Percentiles rank a stretch among this genome's conserved stretches.
These are phyloP conservation scores for Drosophila neonasuta DNA, from an alignment of 2,888 invertebrate genomes.

Conservation along the genomic window DNA sequence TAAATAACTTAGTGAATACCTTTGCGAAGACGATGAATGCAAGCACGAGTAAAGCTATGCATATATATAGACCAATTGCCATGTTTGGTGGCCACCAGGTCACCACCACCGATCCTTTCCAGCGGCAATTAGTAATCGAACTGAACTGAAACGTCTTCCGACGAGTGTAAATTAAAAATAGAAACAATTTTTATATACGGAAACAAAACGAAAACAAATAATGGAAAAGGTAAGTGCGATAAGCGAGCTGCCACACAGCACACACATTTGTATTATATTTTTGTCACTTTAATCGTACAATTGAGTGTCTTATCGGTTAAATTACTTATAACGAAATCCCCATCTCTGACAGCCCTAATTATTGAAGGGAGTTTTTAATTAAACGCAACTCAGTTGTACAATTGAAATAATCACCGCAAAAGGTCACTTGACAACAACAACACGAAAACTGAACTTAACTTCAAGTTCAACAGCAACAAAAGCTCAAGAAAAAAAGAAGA, in stretches of 20 bases:
- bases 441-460: conserved; percentile 18
- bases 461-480: conserved; percentile 59
- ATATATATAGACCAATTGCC: conserved; percentile 28
- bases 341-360: conserved; percentile 44
- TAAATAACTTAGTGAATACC: conserved; percentile 34
- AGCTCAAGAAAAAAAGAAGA: conserved; percentile 16
- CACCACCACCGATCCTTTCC: conserved; percentile 18
- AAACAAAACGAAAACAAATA: conserved; percentile 18
- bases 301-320: conserved; percentile 58
- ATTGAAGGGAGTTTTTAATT: conserved; percentile 35
- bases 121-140: conserved; percentile 28
- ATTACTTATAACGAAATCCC: conserved; percentile 42
- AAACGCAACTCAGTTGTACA: conserved; percentile 26
- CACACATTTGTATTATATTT: conserved; percentile 22
- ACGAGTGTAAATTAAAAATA: conserved; percentile 6
- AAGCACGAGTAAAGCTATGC: conserved; percentile 35
- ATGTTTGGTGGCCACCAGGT: conserved; percentile 20
- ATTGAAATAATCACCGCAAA: conserved; percentile 46
- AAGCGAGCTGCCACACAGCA: conserved; percentile 21
- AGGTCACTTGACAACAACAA: conserved; percentile 36
- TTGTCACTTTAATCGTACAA: conserved; percentile 41
- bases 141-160: conserved; percentile 42
- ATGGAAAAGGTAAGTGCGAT: conserved; percentile 30
- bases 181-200: conserved; percentile 16
- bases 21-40: conserved; percentile 22